A percentile compares a stretch with the other conserved stretches of the same genome.
Conservation (phyloP, 2,888 invertebrate species). For the Nebria salina region DNA sequence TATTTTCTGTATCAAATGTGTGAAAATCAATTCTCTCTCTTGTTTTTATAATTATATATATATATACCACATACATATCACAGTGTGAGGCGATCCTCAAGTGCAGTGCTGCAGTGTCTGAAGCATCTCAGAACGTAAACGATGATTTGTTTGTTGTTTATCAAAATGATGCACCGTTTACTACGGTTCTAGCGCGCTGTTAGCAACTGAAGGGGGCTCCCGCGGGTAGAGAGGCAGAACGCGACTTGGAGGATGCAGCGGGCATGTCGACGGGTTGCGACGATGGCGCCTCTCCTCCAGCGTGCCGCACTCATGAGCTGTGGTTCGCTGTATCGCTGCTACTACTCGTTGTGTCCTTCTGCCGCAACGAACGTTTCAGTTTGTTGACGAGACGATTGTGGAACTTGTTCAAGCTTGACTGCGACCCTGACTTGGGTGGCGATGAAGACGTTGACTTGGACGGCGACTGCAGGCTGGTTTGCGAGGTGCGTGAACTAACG, state of each 20-base stretch:
- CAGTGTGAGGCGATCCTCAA: constrained; percentile 38
- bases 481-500: constrained; percentile 70
- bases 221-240: constrained; percentile 28
- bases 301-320: constrained; percentile 19
- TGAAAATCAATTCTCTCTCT: background rate
- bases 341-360: constrained; percentile 61
- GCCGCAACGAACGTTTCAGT: constrained; percentile 76
- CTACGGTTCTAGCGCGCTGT: constrained; percentile 15
- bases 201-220: constrained; percentile 37
- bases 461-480: constrained; percentile 72
- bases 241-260: constrained; percentile 13
- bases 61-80: constrained; percentile 45
- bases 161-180: background rate
- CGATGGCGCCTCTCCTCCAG: constrained; percentile 14
- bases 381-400: constrained; percentile 83
- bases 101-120: background rate
- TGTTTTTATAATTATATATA: background rate
- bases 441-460: constrained; percentile 75
- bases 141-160: background rate
- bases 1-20: background rate
- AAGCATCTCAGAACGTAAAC: background rate
- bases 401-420: constrained; percentile 77
- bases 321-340: background rate
- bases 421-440: constrained; percentile 69
- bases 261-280: constrained; percentile 40